These are phyloP conservation scores for Dastarcus helophoroides DNA, from an alignment of 2,888 invertebrate species.

Conservation along the genomic window DNA sequence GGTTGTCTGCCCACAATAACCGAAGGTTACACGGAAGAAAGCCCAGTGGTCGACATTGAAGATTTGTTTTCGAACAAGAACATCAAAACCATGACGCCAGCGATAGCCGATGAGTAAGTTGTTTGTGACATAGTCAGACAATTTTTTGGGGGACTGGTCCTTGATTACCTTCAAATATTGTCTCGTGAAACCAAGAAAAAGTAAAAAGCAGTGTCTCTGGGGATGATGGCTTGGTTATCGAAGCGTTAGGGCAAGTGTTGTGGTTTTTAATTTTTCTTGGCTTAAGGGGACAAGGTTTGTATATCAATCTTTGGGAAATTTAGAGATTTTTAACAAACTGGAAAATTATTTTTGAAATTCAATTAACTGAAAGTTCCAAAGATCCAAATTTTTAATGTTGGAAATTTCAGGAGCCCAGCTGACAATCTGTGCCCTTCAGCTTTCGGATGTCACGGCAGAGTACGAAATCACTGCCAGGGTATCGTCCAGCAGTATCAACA, in stretches of 20 bases:
- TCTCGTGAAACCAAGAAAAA: too few species aligned
- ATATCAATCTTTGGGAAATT: too few species aligned
- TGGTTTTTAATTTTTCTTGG: too few species aligned
- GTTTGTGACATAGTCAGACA: not conserved
- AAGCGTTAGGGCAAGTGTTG: too few species aligned
- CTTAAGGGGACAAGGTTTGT: too few species aligned
- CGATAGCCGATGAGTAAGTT: conserved; percentile 17
- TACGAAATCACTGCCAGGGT: conserved; percentile 40
- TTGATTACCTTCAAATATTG: too few species aligned
- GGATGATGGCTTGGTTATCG: too few species aligned
- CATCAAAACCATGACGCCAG: conserved; percentile 16
- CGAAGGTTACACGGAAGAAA: conserved; percentile 40
- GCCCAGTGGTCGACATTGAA: conserved; percentile 51
- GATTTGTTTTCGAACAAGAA: conserved; percentile 38
- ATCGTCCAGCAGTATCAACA: conserved; percentile 43
- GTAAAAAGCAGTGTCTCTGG: too few species aligned
- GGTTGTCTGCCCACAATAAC: conserved; percentile 32
- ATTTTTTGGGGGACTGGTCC: too few species aligned
- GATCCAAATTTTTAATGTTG: too few species aligned
- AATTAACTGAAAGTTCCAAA: not conserved
- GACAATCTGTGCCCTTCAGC: conserved; percentile 37
- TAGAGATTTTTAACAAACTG: not conserved
- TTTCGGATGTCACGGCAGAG: conserved; percentile 41
- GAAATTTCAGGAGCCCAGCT: conserved; percentile 8
- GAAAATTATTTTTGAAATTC: not conserved